Base-by-base conservation (phyloP, 2,888 invertebrate genomes). In the Ophonus ardosiacus region DNA sequence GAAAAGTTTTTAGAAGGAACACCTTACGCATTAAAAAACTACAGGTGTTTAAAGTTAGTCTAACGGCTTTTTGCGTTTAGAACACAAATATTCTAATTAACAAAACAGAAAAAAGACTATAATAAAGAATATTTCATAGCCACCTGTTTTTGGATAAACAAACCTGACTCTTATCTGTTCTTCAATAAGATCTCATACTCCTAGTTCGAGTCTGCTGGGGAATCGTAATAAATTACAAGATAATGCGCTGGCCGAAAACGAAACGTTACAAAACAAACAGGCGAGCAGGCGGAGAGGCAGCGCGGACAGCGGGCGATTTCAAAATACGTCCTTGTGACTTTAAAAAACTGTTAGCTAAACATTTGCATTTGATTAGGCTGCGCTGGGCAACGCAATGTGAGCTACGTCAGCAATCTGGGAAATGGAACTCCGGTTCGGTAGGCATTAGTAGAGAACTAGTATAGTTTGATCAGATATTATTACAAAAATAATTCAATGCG, bases 271-370 rank as follows among this genome's bases (percentile, higher is more conserved):
- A 68, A 68, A 68, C 68, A 68, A 68, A 76, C 76, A 51, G 56
- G 57, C 57, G 78, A 38, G 57, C 31, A 24, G 59, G 59, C 24
- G 78, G 78, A 24, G 31, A n/a, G 24, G 21, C 7, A 31, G 78
- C 78, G 78, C 57, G 78, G 59, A 57, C 78, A 78, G 59, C 59
- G 57, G 78, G 78, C 78, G 78, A 78, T 80, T 80, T 80, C 80
- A 80, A 80, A 80, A 80, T 80, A 40, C 40, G 61, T 18, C 80
- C 80, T 80, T 80, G 80, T 80, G 59, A 80, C 80, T 80, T 78
- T 57, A 80, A 80, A 80, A 80, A 80, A 80, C 40, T 59, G 61
- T 61, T 80, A 61, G 80, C 61, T 61, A 61, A 80, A 80, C 80
- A 80, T 80, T 80, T 80, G 80, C 80, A 80, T 80, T 61, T 80